These are phyloP conservation scores for Echeneis naucrates DNA, from an alignment of 2,797 vertebrate species.

Conservation along the genomic window DNA sequence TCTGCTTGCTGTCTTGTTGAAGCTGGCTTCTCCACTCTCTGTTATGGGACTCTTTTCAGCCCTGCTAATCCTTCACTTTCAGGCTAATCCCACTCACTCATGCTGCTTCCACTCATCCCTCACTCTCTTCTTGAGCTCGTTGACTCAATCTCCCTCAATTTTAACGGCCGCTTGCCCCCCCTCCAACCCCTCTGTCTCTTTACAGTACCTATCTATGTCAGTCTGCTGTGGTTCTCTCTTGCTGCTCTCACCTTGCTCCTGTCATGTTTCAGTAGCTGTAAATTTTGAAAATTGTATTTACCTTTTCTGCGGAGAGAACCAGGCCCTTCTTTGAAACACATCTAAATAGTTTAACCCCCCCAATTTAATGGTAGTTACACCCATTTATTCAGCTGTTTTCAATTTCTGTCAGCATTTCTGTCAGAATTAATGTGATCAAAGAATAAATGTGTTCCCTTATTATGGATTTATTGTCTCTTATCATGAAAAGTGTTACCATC, in stretches of 20 bases:
- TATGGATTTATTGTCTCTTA: background rate
- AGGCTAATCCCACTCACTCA: slow-evolving; percentile 64
- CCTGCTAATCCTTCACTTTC: slow-evolving; percentile 70
- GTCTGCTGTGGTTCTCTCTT: slow-evolving; percentile 10
- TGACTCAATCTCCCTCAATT: slow-evolving; percentile 35
- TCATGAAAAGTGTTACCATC: background rate
- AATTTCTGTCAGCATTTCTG: too few relatives aligned
- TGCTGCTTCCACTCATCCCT: slow-evolving; percentile 37
- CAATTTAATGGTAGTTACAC: too few relatives aligned
- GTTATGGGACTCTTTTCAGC: slow-evolving; percentile 60
- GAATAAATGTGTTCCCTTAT: background rate
- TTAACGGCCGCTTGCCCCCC: slow-evolving; percentile 1
- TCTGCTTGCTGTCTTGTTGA: slow-evolving; percentile 57
- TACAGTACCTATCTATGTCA: slow-evolving; percentile 19
- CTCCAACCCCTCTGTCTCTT: slow-evolving; percentile 12
- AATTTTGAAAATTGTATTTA: background rate
- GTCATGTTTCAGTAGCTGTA: background rate
- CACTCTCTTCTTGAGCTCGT: slow-evolving; percentile 21
- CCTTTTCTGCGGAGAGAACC: background rate
- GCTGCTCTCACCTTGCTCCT: slow-evolving; percentile 9
- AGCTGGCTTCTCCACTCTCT: slow-evolving; percentile 45
- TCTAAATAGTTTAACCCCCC: too few relatives aligned
- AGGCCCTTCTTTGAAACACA: background rate
- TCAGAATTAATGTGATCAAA: too few relatives aligned
- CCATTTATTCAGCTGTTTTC: too few relatives aligned